Percentiles rank a stretch among this genome's conserved stretches.
These are phyloP conservation scores for Theropithecus gelada DNA, from an alignment of 2,113 vertebrate species.

Conservation along the genomic window DNA sequence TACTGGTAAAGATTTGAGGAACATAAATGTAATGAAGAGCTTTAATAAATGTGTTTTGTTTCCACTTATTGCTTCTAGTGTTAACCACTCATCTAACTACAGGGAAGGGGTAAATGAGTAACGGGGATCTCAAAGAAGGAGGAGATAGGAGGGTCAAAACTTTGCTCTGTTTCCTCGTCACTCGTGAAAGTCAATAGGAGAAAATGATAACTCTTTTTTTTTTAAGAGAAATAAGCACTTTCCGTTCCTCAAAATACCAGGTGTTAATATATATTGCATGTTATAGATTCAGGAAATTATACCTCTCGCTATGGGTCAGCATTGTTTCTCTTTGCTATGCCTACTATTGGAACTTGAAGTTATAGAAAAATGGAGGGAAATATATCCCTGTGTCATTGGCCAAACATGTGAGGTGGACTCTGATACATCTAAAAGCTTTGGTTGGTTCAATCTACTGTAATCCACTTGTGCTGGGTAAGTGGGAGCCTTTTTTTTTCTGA, in stretches of 20 bases:
- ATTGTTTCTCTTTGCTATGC: background rate
- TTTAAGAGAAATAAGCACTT: background rate
- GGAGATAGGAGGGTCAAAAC: background rate
- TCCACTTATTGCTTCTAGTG: background rate
- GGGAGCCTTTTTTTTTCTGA: background rate
- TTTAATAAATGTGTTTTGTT: slow-evolving; percentile 33
- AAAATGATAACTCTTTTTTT: background rate
- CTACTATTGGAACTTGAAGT: background rate
- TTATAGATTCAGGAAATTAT: background rate
- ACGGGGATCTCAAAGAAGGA: background rate
- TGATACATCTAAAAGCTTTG: background rate
- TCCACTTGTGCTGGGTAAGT: background rate
- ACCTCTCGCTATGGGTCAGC: background rate
- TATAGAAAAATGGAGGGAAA: background rate
- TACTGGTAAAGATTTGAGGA: slow-evolving; percentile 7
- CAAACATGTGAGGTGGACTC: background rate
- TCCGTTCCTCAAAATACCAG: background rate
- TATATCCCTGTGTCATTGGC: background rate
- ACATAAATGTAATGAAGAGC: background rate
- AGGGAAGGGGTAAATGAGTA: background rate
- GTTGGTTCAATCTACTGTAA: background rate
- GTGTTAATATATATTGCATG: background rate
- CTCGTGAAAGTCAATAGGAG: background rate
- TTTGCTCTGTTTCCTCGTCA: background rate
- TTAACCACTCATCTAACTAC: background rate